Evolutionary conservation across 1,140 invertebrate species (phyloP).

Genomic region (Drosophila tristis): DNA sequence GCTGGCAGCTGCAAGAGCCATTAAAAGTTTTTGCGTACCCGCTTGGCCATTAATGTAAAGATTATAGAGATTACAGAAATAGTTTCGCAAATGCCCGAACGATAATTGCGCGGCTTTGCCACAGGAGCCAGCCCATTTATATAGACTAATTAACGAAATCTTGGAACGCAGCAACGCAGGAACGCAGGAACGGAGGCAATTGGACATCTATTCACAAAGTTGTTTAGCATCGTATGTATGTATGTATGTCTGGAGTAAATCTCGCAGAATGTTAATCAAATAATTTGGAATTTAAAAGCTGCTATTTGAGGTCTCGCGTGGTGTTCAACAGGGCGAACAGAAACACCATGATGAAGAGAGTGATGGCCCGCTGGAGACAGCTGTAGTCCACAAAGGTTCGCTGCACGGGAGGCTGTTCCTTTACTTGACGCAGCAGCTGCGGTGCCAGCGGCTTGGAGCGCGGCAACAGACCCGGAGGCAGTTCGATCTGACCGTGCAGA

Average conservation of each 20-base stretch:
- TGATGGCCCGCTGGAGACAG: conserved; percentile 12
- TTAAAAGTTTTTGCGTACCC: conserved; percentile 75
- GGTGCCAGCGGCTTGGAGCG: conserved; percentile 35
- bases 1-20: conserved; percentile 71
- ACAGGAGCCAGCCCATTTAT: conserved; percentile 15
- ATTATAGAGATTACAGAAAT: conserved; percentile 74
- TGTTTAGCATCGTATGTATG: no score
- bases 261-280: not conserved
- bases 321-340: not conserved
- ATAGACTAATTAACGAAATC: conserved; percentile 42
- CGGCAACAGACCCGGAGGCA: conserved; percentile 13
- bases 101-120: conserved; percentile 61
- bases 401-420: not conserved
- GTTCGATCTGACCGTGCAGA: not conserved
- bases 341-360: conserved; percentile 16
- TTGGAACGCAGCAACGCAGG: not conserved
- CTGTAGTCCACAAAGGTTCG: not conserved
- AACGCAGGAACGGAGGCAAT: not conserved
- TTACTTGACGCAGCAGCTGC: conserved; percentile 16
- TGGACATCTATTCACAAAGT: not conserved
- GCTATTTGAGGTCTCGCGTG: no score
- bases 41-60: conserved; percentile 68
- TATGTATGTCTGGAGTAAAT: no score
- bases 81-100: conserved; percentile 66
- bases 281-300: not conserved